Evolutionary conservation across 2,113 vertebrate genomes (phyloP).

Genomic region (Sphyrna mokarran): DNA sequence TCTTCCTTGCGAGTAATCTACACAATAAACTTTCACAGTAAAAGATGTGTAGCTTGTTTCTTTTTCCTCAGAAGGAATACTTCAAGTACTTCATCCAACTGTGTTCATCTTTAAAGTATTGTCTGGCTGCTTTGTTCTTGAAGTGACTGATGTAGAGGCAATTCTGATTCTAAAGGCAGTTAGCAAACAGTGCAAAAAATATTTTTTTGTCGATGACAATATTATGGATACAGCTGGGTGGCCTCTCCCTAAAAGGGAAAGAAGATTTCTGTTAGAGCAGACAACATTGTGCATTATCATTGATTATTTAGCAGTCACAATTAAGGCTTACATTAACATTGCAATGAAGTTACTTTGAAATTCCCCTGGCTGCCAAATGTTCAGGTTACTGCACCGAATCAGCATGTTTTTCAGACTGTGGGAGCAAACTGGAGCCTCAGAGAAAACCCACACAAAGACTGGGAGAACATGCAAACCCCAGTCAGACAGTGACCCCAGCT

Average conservation of each 20-base stretch:
- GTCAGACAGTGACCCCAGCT: too few species aligned
- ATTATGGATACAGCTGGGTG: not conserved
- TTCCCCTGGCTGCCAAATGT: too few species aligned
- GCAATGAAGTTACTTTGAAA: too few species aligned
- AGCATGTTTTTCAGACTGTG: too few species aligned
- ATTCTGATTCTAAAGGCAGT: not conserved
- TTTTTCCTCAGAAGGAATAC: not conserved
- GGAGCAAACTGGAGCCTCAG: too few species aligned
- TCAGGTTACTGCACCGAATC: too few species aligned
- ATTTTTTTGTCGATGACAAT: not conserved
- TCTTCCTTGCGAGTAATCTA: not conserved
- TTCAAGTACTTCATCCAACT: not conserved
- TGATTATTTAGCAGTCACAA: not conserved
- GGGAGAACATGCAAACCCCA: too few species aligned
- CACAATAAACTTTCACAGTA: not conserved
- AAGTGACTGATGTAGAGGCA: not conserved
- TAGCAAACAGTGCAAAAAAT: not conserved
- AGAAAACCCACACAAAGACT: too few species aligned
- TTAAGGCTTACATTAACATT: too few species aligned
- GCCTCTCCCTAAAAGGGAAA: slow-evolving; percentile 10
- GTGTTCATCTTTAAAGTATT: not conserved
- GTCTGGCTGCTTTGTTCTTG: not conserved
- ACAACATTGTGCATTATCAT: not conserved
- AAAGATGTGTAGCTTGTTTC: not conserved
- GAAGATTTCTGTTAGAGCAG: not conserved